Conservation (phyloP, 2,888 invertebrate species). For the Archips xylosteana region DNA sequence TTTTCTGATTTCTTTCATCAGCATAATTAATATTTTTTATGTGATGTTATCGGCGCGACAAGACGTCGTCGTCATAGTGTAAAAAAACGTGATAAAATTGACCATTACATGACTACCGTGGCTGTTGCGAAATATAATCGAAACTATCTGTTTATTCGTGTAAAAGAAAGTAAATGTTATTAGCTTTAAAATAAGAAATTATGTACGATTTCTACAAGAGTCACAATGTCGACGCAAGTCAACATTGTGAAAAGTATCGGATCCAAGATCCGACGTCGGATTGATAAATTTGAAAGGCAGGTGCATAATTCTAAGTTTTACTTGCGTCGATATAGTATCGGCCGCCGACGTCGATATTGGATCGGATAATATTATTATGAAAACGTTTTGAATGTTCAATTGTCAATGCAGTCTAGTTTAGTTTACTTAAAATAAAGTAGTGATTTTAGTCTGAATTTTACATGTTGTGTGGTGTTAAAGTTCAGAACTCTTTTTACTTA, state of each 20-base stretch:
- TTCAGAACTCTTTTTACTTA: no score
- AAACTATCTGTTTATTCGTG: slow-evolving; percentile 6
- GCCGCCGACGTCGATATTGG: not conserved
- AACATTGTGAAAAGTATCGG: not conserved
- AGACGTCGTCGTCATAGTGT: no score
- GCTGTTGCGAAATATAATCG: slow-evolving; percentile 3
- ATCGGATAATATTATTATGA: not conserved
- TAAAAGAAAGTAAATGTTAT: slow-evolving; percentile 38
- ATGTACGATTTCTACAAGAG: not conserved
- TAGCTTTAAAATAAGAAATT: not conserved
- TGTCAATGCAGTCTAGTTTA: no score
- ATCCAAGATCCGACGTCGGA: not conserved
- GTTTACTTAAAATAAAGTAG: no score
- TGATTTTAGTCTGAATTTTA: no score
- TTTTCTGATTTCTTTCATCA: not conserved
- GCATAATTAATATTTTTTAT: not conserved
- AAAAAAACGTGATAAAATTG: no score
- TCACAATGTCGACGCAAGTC: no score
- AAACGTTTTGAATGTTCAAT: not conserved
- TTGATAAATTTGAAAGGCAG: no score
- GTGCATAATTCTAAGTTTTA: not conserved
- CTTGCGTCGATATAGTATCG: not conserved
- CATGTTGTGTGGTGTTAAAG: no score
- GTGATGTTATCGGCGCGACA: not conserved
- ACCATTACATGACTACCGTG: not conserved